Base-by-base conservation (phyloP, 2,888 invertebrate genomes). In the Oscheius sp. region DNA sequence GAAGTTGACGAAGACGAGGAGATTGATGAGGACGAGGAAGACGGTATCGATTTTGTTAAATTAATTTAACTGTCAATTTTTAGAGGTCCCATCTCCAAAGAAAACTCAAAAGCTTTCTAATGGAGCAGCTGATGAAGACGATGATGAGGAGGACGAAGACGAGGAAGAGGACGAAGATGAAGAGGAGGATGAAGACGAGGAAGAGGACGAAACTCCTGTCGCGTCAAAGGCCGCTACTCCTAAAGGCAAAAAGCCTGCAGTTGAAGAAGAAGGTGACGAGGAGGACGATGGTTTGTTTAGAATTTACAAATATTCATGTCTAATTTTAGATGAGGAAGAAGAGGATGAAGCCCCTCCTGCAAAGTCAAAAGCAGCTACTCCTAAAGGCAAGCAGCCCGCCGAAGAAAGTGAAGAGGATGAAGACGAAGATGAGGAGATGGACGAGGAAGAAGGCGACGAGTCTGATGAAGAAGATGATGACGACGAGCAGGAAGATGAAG, bases 401-500 rank as follows among this genome's bases (percentile, higher is more conserved):
- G 68, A 61, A n/a, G 68, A 53, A 35, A 52, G 49, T 25, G 73
- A 73, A 56, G 76, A 76, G 35, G 76, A 76, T 16, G 76, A 76
- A 49, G 73, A 73, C 1, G 73, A 69, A n/a, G 76, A 73, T 21
- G 68, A 75, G 9, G 78, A 80, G 12, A 75, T 75, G 25, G 77
- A 78, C 16, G 78, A 78, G 13, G 79, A 81, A 18, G 78, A 77
- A 23, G 78, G 76, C 18, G 76, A 18, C 21, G 58, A 58, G 23
- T 16, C 21, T 23, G 29, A n/a, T 21, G 45, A 61, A 35, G 61
- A 43, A 3, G 64, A 66, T 52, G 49, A 66, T 41, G 61, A 61
- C 9, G 53, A 66, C 23, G 53, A 52, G 3, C 18, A 78, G 25
- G 82, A 79, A 45, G 80, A 80, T 16, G 80, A 82, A 35, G 80